phyloP scores from a whole-genome alignment of 2,888 invertebrate species.

The Tachina grossa region DNA sequence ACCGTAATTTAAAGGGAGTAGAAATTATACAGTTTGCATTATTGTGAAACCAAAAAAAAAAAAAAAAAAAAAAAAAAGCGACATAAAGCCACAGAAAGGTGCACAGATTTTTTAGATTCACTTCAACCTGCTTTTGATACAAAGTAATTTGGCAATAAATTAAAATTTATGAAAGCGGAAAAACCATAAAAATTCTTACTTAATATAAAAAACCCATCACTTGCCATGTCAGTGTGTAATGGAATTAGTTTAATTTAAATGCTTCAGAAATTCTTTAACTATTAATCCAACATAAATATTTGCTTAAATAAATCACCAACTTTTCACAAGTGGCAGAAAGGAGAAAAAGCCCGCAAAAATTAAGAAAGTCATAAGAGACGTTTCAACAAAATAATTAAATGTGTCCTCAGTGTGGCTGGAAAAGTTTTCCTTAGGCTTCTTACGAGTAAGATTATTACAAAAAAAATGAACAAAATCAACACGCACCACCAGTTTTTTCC shows the following conservation, averaged over 20 bases:
- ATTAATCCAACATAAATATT: background rate
- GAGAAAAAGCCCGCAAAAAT: background rate
- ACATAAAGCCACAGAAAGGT: too few species aligned
- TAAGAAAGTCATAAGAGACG: slow-evolving; percentile 7
- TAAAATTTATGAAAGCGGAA: too few species aligned
- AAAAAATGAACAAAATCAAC: slow-evolving; percentile 23
- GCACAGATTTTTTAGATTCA: too few species aligned
- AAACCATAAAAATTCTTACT: too few species aligned
- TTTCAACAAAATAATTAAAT: slow-evolving; percentile 45
- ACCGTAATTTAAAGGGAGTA: too few species aligned
- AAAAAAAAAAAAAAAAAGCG: too few species aligned
- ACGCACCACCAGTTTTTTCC: slow-evolving; percentile 17
- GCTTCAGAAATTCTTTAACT: background rate
- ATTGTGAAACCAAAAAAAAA: too few species aligned
- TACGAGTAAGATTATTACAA: background rate
- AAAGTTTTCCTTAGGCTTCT: slow-evolving; percentile 25
- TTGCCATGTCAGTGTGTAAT: background rate
- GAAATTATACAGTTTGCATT: too few species aligned
- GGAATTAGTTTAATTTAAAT: background rate
- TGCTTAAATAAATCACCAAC: background rate
- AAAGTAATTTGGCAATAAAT: too few species aligned
- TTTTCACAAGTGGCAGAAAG: background rate
- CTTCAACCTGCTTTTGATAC: too few species aligned
- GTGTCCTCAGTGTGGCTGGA: background rate
- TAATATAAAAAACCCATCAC: too few species aligned